A percentile compares a stretch with the other conserved stretches of the same genome.
Conservation (phyloP, 2,797 vertebrate species). For the Rhyacichthys aspro region DNA sequence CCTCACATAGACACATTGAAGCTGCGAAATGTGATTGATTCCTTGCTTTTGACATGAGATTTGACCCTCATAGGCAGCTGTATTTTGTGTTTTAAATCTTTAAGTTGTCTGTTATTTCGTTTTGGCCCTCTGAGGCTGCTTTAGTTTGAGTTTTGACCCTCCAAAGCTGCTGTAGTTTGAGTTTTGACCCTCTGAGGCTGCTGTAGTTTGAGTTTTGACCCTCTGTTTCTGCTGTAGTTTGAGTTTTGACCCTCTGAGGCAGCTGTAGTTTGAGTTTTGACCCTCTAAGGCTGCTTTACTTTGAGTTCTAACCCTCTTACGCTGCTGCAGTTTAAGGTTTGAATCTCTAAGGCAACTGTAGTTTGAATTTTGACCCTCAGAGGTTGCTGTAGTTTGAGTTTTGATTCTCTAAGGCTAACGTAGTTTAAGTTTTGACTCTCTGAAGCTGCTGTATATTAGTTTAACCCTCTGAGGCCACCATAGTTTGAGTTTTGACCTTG, state of each 20-base stretch:
- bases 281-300: too few species aligned
- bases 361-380: background rate
- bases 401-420: slow-evolving; percentile 16
- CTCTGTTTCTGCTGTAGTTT: too few species aligned
- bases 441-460: background rate
- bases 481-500: slow-evolving; percentile 1
- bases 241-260: background rate
- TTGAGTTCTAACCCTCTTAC: slow-evolving; percentile 2
- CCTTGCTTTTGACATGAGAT: too few species aligned
- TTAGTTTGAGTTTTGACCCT: background rate
- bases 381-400: too few species aligned
- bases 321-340: too few species aligned
- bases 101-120: background rate
- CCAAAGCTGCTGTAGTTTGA: too few species aligned
- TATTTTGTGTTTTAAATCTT: background rate
- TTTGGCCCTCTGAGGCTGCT: background rate
- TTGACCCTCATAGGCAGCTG: background rate
- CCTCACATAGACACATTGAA: too few species aligned
- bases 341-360: background rate
- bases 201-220: background rate
- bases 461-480: background rate
- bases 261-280: background rate
- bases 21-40: background rate
- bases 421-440: background rate
- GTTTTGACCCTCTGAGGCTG: slow-evolving; percentile 2